Evolutionary conservation across 2,797 vertebrate species (phyloP).

Genomic region (Chloroceryle amazona): DNA sequence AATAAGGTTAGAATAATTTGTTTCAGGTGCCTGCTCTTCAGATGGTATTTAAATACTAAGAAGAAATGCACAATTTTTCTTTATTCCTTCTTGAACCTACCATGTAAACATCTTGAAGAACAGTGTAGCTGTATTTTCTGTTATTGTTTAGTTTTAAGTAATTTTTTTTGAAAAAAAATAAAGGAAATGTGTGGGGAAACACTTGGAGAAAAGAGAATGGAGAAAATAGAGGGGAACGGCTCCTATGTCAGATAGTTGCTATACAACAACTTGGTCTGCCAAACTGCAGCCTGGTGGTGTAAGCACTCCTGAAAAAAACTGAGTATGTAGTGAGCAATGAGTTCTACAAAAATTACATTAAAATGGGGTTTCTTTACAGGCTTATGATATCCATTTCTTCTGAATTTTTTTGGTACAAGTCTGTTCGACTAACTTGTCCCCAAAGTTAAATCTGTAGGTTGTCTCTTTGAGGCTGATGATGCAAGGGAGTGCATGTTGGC

Average conservation of each 20-base stretch:
- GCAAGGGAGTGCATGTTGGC: fast-evolving
- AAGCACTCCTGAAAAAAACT: background rate
- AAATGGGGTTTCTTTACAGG: background rate
- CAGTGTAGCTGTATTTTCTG: background rate
- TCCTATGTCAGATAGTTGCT: background rate
- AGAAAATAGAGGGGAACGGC: background rate
- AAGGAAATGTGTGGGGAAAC: fast-evolving
- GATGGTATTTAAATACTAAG: background rate
- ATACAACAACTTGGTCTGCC: background rate
- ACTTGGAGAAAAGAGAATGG: background rate
- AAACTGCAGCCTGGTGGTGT: background rate
- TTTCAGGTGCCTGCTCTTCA: background rate
- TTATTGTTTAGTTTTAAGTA: background rate
- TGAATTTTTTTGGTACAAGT: background rate
- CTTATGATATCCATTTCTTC: background rate
- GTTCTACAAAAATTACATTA: background rate
- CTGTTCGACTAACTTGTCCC: background rate
- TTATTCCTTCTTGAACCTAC: background rate
- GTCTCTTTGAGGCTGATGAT: fast-evolving
- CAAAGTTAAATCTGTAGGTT: background rate
- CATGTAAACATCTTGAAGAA: background rate
- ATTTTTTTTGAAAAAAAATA: background rate
- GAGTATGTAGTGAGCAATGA: background rate
- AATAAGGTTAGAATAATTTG: background rate
- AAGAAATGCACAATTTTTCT: background rate